A percentile compares a stretch with the other conserved stretches of the same genome.
phyloP scores from a whole-genome alignment of 2,113 vertebrate genomes.

The Datnioides undecimradiatus region DNA sequence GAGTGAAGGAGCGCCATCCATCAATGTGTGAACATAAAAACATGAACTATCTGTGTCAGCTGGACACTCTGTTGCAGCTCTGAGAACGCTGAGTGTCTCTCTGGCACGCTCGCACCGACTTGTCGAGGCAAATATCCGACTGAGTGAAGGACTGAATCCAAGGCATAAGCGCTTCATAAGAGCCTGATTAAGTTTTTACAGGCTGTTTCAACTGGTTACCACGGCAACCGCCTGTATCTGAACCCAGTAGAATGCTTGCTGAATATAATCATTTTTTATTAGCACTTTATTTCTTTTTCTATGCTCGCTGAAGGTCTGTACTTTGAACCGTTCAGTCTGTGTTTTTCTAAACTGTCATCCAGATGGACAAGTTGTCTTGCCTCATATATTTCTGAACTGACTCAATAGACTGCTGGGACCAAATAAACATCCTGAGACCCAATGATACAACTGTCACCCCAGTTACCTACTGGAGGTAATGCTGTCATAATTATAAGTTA shows the following conservation, averaged over 20 bases:
- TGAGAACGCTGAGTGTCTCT: not conserved
- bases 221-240: conserved; percentile 27
- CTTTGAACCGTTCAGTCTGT: not conserved
- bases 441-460: not conserved
- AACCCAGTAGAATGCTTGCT: not conserved
- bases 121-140: conserved; percentile 39
- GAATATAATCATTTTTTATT: conserved; percentile 16
- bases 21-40: not conserved
- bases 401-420: not conserved
- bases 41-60: conserved; percentile 27
- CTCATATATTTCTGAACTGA: not conserved
- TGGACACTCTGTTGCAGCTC: conserved; percentile 8
- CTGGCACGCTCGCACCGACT: conserved; percentile 3
- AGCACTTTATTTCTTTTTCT: not conserved
- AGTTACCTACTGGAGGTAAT: not conserved
- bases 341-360: conserved; percentile 1
- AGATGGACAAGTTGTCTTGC: conserved; percentile 6
- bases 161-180: conserved; percentile 16
- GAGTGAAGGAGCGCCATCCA: not conserved
- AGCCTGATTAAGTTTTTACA: conserved; percentile 6
- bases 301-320: not conserved
- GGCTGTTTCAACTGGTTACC: conserved; percentile 29
- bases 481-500: not conserved
- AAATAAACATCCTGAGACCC: conserved; percentile 2
- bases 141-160: conserved; percentile 1